Evolutionary conservation across 2,888 invertebrate genomes (phyloP).

Genomic region (Phaedon cochleariae): DNA sequence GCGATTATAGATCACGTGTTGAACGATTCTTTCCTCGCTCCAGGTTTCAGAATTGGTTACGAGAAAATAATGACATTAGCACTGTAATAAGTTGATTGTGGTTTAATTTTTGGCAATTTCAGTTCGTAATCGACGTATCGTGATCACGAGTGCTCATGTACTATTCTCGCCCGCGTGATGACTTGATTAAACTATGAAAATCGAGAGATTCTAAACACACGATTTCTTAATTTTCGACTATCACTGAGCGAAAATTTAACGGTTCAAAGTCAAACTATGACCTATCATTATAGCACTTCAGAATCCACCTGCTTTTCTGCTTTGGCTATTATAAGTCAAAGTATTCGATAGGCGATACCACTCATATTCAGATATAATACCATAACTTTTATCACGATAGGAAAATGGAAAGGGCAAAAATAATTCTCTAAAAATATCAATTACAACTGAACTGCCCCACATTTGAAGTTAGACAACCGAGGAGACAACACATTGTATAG

Average conservation of each 20-base stretch:
- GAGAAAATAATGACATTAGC: background rate
- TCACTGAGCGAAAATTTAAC: background rate
- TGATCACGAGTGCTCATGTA: background rate
- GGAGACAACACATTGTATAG: no score
- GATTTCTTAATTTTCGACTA: background rate
- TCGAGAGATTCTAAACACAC: background rate
- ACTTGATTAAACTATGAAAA: background rate
- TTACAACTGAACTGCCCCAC: no score
- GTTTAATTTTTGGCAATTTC: background rate
- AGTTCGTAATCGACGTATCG: background rate
- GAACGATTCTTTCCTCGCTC: background rate
- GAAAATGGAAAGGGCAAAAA: no score
- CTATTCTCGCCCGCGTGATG: background rate
- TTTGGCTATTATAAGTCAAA: no score
- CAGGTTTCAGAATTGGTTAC: background rate
- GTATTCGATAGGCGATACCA: no score
- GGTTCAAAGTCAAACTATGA: background rate
- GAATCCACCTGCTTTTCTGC: background rate
- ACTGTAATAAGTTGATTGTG: background rate
- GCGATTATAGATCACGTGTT: background rate
- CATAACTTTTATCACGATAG: no score
- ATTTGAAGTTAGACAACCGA: no score
- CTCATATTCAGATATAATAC: no score
- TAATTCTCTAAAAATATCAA: no score
- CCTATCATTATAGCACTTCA: background rate